Percentiles rank a stretch among this genome's conserved stretches.
Conservation (phyloP, 30 jellyfish, hydroid and myxozoan genomes). For the Sanderia malayensis region DNA sequence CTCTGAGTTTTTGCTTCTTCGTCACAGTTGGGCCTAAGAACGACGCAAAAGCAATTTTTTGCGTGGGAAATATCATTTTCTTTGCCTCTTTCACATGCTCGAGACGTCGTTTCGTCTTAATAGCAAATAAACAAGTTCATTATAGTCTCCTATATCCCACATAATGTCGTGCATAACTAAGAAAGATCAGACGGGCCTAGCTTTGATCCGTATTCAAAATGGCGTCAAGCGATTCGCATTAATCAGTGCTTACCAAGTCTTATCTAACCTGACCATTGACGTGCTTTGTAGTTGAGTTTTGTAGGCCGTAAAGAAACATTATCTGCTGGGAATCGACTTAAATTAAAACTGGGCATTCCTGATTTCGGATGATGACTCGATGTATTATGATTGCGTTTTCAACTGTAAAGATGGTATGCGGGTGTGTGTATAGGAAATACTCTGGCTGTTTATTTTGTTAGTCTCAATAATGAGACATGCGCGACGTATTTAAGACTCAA, state of each 20-base stretch:
- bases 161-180: constrained; percentile 68
- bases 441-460: neutral
- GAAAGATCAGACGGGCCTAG: constrained; percentile 78
- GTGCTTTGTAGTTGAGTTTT: neutral
- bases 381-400: no score
- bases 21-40: no score
- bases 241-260: constrained; percentile 70
- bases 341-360: constrained; percentile 65
- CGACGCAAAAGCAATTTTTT: no score
- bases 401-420: no score
- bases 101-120: neutral
- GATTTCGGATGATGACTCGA: no score
- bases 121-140: neutral
- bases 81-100: no score
- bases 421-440: no score
- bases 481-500: neutral
- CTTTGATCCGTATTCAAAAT: constrained; percentile 62
- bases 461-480: constrained; percentile 23
- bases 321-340: constrained; percentile 53
- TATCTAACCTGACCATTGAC: constrained; percentile 64
- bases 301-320: constrained; percentile 26
- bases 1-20: no score
- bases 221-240: constrained; percentile 66
- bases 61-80: no score
- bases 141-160: constrained; percentile 6